Base-by-base conservation (phyloP, 2,113 vertebrate genomes). In the Peromyscus polionotus region DNA sequence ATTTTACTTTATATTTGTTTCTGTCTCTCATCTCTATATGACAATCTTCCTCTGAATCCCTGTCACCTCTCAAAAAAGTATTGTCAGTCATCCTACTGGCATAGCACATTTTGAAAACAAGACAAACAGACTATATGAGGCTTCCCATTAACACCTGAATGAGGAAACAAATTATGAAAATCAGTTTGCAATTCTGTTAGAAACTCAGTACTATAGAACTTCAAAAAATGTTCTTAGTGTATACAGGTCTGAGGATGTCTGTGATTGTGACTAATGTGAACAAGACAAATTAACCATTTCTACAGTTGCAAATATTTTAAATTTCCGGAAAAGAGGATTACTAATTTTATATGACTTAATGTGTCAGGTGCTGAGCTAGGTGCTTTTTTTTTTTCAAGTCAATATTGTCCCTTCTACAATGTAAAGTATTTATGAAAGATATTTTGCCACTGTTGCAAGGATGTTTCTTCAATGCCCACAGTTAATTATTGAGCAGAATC, bases 1-100 rank as follows among this genome's bases (percentile, higher is more conserved):
- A 91, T 95, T 95, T 90, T 36, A 86, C 63, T 97, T 86, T 67
- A 68, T 87, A 61, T 39, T 90, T 92, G 12, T 48, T 5, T 63
- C 63, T 94, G 33, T 93, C 26, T 22, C 26, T 95, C 39, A 76
- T 90, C 24, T 80, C 22, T 31, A n/a, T 72, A 84, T 87, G 48
- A 81, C 7, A 63, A 31, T 36, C 17, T 24, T 26, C 39, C 28
- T 10, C 4, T 73, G 36, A n/a, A 39, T 39, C 12, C n/a, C n/a
- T 73, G 36, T 19, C 48, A 72, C 7, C 0, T 0, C 16, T 11
- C 16, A 48, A 59, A n/a, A 70, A 39, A 9, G 20, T n/a, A 5
- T 33, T 93, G 20, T 75, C 86, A 89, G 19, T 91, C n/a, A 45
- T 80, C 94, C n/a, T 59, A 11, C 39, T 93, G 19, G 76, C 48